Evolutionary conservation across 1,140 invertebrate genomes (phyloP).

Genomic region (Eubasilissa regina): DNA sequence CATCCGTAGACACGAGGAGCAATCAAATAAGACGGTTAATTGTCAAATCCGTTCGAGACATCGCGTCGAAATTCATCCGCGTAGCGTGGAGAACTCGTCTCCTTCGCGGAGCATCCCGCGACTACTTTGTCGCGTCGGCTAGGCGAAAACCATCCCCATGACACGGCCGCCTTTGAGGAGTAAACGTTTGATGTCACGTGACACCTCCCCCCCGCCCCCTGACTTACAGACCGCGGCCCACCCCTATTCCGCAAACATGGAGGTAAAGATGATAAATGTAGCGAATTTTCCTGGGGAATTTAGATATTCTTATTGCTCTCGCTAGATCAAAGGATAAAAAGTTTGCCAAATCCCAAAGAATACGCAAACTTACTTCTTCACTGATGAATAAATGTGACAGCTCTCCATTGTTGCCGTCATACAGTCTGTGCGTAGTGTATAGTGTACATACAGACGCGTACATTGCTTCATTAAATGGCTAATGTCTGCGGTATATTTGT

Average conservation of each 20-base stretch:
- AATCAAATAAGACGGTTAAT: no score
- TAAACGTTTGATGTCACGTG: constrained; percentile 41
- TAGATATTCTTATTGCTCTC: constrained; percentile 25
- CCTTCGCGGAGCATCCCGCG: not conserved
- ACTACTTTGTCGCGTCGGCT: not conserved
- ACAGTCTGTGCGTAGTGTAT: no score
- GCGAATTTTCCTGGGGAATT: constrained; percentile 17
- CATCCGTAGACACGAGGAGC: not conserved
- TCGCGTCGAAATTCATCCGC: not conserved
- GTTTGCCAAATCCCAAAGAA: constrained; percentile 13
- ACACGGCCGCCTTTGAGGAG: constrained; percentile 33
- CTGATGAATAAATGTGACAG: no score
- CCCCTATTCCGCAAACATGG: constrained; percentile 11
- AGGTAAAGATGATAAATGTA: constrained; percentile 23
- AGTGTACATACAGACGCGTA: no score
- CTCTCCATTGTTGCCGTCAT: no score
- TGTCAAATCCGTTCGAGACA: not conserved
- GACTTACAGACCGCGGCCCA: constrained; percentile 24
- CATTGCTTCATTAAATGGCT: no score
- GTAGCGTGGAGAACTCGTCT: not conserved
- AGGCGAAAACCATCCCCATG: not conserved
- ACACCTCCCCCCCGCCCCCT: constrained; percentile 24
- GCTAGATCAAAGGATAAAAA: constrained; percentile 21
- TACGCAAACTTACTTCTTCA: not conserved
- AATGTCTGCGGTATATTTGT: no score